Evolutionary conservation across 53 echinoderm and acorn worm species (phyloP), one percentile per base, ranked within the genome.

Genomic region (Henricia sp.): DNA sequence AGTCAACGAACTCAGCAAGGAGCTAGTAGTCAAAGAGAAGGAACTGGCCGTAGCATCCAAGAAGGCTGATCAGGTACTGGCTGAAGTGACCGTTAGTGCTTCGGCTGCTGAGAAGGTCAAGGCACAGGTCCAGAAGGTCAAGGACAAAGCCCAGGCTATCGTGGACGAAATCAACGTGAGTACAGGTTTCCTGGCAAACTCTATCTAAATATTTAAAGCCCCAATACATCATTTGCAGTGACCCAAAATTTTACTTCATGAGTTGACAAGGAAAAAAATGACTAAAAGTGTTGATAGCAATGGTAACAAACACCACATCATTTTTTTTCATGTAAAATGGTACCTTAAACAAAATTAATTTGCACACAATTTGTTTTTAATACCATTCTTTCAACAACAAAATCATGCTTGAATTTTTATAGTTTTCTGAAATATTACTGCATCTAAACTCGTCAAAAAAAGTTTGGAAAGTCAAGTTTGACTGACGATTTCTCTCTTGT

Each of bases 41-140:
- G 99, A 99, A 60, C 74, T 95, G 30, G 94, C 99, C 6, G 89
- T 97, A 25, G 99, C 99, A 0, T 97, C 99, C 65, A 92, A 92
- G 92, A 96, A 94, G 67, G 99, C 99, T 10, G 99, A 94, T 50
- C 74, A 82, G 37, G 99, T 97, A 58, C 80, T 97, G 73, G 99
- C 99, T 4, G 94, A 94, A 66, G 99, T 97, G 68, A 97, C 99
- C 0, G 99, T 97, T 80, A 97, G 99, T 89, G 99, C 99, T 60
- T 92, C 92, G 68, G 99, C 99, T 42, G 99, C 99, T 10, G 99
- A 97, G 73, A 97, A 94, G 88, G 99, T 97, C 90, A 97, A 97
- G 57, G 92, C 99, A 43, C 99, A 97, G 77, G 99, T 97, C 11
- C 99, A 97, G 87, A 97, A 97, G 83, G 99, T 97, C 77, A 97